Base-by-base conservation (phyloP, 53 echinoderm and acorn worm genomes). In the Crossaster papposus region DNA sequence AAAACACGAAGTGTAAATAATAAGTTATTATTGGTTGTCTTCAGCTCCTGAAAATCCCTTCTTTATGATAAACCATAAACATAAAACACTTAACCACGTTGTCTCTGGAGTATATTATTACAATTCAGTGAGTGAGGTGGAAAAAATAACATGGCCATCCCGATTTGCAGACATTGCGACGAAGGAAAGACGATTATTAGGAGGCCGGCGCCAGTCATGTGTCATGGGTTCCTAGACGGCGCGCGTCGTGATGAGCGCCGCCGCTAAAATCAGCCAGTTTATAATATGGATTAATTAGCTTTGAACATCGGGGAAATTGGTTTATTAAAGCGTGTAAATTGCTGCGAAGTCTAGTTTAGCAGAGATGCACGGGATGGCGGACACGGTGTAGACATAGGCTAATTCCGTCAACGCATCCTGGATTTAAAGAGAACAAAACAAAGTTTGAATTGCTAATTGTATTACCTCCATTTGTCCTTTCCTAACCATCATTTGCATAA, bases 71-170 rank as follows among this genome's bases (percentile, higher is more conserved):
- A 58, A 58, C 31, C 82, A 82, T 65, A 64, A 64, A 64, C 82
- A 65, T 33, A 58, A n/a, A 33, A 52, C 34, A 58, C 81, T 81
- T 30, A 34, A 11, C n/a, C 23, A 36, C 64, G 35, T 37, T 82
- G 22, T 68, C 18, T 34, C 26, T 44, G 51, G 62, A 58, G 53
- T 51, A 30, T 70, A 72, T 70, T 72, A 71, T 84, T 71, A 70
- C 84, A 84, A 72, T 84, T 35, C 32, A 72, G 22, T 72, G 38
- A n/a, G 26, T 52, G 71, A 72, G 53, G 84, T 84, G 72, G 72
- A 84, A 84, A 72, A n/a, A 84, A 78, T 78, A 78, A 51, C 51
- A 78, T 51, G 78, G 51, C 50, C 51, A 50, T 78, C 78, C 36
- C 24, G 75, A 14, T 13, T 31, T 13, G 75, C 32, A 33, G 34